These are phyloP conservation scores for Tor tambroides DNA, from an alignment of 2,113 vertebrate species.

Conservation along the genomic window DNA sequence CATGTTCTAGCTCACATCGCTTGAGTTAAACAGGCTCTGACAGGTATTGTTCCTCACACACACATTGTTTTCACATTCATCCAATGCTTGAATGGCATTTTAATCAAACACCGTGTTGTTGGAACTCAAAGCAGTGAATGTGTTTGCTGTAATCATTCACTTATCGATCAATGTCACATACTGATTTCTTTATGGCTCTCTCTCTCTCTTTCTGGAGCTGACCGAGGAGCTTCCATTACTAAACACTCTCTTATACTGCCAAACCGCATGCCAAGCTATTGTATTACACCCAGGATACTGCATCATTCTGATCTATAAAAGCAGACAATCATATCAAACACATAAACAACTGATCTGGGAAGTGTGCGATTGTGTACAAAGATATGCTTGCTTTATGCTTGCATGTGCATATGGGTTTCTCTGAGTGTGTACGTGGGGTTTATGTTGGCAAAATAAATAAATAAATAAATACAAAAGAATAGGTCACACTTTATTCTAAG, in stretches of 20 bases:
- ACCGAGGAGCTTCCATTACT: not conserved
- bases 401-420: not conserved
- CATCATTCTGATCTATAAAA: slow-evolving; percentile 65
- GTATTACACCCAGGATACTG: slow-evolving; percentile 75
- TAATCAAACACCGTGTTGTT: slow-evolving; percentile 24
- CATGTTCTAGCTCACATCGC: slow-evolving; percentile 15
- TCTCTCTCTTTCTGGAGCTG: not conserved
- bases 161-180: slow-evolving; percentile 36
- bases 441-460: too few species aligned
- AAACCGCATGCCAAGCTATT: slow-evolving; percentile 67
- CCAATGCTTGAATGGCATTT: slow-evolving; percentile 22
- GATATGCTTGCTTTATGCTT: not conserved
- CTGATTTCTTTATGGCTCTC: slow-evolving; percentile 20
- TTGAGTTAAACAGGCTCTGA: slow-evolving; percentile 34
- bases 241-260: not conserved
- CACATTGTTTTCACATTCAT: slow-evolving; percentile 29
- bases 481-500: too few species aligned
- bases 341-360: slow-evolving; percentile 68
- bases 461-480: too few species aligned
- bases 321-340: slow-evolving; percentile 66
- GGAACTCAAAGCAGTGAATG: slow-evolving; percentile 31
- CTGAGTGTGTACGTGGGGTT: not conserved
- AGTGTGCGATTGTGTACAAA: slow-evolving; percentile 29
- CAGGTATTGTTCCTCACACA: slow-evolving; percentile 16
- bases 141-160: slow-evolving; percentile 29